Evolutionary conservation across 2,797 vertebrate species (phyloP), one percentile per base, ranked within the genome.

Genomic region (Paedocypris micromegethes): DNA sequence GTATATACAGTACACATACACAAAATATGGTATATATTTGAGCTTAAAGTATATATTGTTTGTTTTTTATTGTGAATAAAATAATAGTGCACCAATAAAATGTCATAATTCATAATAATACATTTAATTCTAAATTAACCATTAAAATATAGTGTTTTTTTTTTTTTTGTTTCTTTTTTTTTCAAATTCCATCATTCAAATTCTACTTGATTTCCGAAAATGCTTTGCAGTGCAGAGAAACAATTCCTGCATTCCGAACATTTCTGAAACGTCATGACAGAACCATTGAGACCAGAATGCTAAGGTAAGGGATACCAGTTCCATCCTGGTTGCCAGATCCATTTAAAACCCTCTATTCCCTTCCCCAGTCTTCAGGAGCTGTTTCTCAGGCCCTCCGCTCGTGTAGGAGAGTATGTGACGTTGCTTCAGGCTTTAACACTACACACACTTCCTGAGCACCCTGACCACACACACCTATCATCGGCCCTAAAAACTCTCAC

Each of bases 261-360:
- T 95, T 94, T 81, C 73, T 95, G 78, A 92, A 89, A 78, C 90
- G 88, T 71, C 79, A 82, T 0, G 90, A 94, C 78, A 83, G 86
- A 71, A 92, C 89, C 2, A 65, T 89, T 3, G 66, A 79, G 6
- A 93, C 92, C 41, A 83, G 88, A 73, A 94, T 93, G 92, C 78
- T 92, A 77, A 93, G 91, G 93, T 95, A 78, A 70, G 71, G 9
- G 7, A 45, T 43, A 38, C 39, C 6, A 7, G 45, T 44, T 64
- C 5, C 39, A 47, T 42, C 2, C 3, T 40, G 4, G 23, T 23
- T 47, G 3, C 43, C 51, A 9, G 9, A 54, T 9, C 7, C 3
- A 2, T 59, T 43, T 9, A 3, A 9, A 2, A 6, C 4, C 45
- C 44, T 23, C 38, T 3, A 37, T 37, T 4, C 37, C 8, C 52